phyloP scores from a whole-genome alignment of 2,113 vertebrate genomes.

The Climacteris rufus region DNA sequence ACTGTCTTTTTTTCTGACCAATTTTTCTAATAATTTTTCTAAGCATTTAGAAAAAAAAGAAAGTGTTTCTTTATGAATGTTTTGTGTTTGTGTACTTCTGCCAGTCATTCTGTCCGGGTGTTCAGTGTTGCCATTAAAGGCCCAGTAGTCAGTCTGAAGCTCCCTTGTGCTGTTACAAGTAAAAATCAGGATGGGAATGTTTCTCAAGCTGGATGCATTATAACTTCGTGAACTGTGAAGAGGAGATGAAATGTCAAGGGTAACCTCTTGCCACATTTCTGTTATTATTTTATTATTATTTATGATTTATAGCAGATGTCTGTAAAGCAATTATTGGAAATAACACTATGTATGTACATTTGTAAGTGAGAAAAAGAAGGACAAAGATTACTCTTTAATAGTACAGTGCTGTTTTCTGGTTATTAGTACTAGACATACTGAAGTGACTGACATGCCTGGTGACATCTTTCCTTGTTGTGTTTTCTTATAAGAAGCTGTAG shows the following conservation, averaged over 20 bases:
- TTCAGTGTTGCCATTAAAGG: background rate
- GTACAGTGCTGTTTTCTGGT: background rate
- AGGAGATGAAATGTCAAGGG: conserved; percentile 24
- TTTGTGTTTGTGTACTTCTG: background rate
- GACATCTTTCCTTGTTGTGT: background rate
- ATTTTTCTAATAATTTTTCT: background rate
- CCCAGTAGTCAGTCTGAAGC: background rate
- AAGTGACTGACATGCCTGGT: background rate
- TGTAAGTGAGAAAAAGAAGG: background rate
- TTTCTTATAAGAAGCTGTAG: background rate
- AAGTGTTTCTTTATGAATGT: background rate
- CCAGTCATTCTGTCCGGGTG: background rate
- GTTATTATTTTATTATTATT: conserved; percentile 41
- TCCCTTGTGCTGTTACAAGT: background rate
- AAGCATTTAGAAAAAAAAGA: background rate
- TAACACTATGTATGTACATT: background rate
- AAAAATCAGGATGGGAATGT: background rate
- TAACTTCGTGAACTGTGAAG: background rate
- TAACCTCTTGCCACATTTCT: background rate
- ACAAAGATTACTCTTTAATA: background rate
- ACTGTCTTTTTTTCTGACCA: background rate
- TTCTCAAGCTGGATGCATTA: background rate
- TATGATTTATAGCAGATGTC: conserved; percentile 16
- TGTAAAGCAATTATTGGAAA: conserved; percentile 4
- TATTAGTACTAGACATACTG: background rate